These are phyloP conservation scores for Ectemnius cavifrons DNA, from an alignment of 2,888 invertebrate species.

Conservation along the genomic window DNA sequence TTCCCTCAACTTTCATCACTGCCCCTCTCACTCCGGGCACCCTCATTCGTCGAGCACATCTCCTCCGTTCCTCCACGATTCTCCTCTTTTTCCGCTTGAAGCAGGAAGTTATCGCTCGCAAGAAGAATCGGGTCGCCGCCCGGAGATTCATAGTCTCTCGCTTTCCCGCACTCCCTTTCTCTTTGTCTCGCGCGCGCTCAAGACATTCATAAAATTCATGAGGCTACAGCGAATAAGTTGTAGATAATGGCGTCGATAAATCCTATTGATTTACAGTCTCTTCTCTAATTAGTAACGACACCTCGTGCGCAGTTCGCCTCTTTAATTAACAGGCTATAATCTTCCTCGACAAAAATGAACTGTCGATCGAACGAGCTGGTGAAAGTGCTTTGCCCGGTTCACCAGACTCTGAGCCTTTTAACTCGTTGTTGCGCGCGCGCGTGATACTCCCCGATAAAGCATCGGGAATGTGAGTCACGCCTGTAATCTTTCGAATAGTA, in stretches of 20 bases:
- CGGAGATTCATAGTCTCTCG: not conserved
- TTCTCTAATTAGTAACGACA: slow-evolving; percentile 2
- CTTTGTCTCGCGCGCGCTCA: not conserved
- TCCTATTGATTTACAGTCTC: not conserved
- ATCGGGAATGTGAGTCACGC: slow-evolving; percentile 56
- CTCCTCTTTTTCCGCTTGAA: slow-evolving; percentile 3
- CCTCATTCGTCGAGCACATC: slow-evolving; percentile 1
- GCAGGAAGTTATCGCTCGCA: not conserved
- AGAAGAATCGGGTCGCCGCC: not conserved
- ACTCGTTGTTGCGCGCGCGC: not conserved
- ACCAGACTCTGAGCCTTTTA: not conserved
- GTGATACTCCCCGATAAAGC: not conserved
- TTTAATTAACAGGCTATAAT: not conserved
- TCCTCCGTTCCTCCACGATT: not conserved
- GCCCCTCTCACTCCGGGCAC: not conserved
- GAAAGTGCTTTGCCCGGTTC: not conserved
- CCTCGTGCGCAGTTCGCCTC: not conserved
- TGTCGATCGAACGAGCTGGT: not conserved
- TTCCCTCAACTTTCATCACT: slow-evolving; percentile 9
- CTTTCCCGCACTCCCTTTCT: not conserved
- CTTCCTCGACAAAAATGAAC: not conserved
- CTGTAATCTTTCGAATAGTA: slow-evolving; percentile 62
- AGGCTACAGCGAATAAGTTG: not conserved
- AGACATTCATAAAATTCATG: slow-evolving; percentile 8
- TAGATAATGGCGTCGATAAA: not conserved